Conservation (phyloP, 1,140 invertebrate species). For the Hermetia illucens region DNA sequence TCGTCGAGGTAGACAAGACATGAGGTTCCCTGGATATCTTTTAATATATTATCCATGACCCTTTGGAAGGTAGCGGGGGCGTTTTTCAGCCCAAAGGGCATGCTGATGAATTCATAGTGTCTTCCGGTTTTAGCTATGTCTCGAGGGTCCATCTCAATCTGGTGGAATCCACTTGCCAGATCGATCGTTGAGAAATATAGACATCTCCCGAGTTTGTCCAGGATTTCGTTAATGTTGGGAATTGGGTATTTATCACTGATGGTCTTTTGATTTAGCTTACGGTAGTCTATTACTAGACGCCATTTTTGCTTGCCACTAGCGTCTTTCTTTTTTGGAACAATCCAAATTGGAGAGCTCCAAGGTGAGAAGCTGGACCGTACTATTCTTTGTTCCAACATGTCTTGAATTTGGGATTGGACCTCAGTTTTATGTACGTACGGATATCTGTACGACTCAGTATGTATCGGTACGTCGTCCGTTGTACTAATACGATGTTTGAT, state of each 20-base stretch:
- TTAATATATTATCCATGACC: constrained; percentile 14
- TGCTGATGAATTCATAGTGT: no score
- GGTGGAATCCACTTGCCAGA: constrained; percentile 28
- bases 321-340: constrained; percentile 12
- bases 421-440: constrained; percentile 19
- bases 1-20: constrained; percentile 14
- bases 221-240: constrained; percentile 2
- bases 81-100: no score
- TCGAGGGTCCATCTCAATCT: background rate
- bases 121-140: constrained; percentile 2
- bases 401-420: constrained; percentile 15
- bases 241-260: background rate
- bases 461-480: constrained; percentile 7
- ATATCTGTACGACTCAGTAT: constrained; percentile 15
- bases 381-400: constrained; percentile 12
- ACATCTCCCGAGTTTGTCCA: constrained; percentile 1
- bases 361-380: constrained; percentile 2
- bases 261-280: constrained; percentile 11
- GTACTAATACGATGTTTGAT: constrained; percentile 15
- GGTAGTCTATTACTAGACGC: constrained; percentile 22
- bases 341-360: constrained; percentile 5
- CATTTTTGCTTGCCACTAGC: constrained; percentile 8
- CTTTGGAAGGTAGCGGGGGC: no score
- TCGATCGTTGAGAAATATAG: constrained; percentile 4
- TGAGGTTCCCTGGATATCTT: constrained; percentile 3